Conservation (phyloP, 2,888 invertebrate species). For the Dasysyrphus albostriatus region DNA sequence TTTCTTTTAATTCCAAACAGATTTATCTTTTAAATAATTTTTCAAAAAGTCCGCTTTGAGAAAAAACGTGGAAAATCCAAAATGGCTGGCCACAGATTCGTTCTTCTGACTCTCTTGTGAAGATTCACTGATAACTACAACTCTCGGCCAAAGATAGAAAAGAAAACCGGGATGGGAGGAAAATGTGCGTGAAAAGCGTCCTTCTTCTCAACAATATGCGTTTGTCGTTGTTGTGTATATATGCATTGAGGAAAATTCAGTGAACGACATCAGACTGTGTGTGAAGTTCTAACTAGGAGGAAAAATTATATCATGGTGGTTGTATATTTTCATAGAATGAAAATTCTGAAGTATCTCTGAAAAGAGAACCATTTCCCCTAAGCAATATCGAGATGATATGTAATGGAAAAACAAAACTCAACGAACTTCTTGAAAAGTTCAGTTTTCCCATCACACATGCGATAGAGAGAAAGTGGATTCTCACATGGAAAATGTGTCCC, state of each 20-base stretch:
- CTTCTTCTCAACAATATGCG: slow-evolving; percentile 24
- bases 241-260: slow-evolving; percentile 53
- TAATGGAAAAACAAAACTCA: slow-evolving; percentile 65
- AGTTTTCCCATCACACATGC: slow-evolving; percentile 46
- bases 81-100: slow-evolving; percentile 70
- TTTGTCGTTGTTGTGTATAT: slow-evolving; percentile 38
- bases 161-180: slow-evolving; percentile 50
- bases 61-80: slow-evolving; percentile 73
- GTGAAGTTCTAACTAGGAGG: slow-evolving; percentile 46
- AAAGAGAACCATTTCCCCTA: slow-evolving; percentile 64
- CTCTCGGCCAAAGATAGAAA: slow-evolving; percentile 47
- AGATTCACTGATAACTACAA: slow-evolving; percentile 70
- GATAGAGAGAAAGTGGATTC: slow-evolving; percentile 58
- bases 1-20: neutral
- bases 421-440: slow-evolving; percentile 73
- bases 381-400: slow-evolving; percentile 11
- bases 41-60: slow-evolving; percentile 38
- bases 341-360: slow-evolving; percentile 38
- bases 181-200: slow-evolving; percentile 73
- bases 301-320: slow-evolving; percentile 68
- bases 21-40: slow-evolving; percentile 14
- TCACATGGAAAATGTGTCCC: slow-evolving; percentile 55
- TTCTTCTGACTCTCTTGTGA: slow-evolving; percentile 64
- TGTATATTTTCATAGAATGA: slow-evolving; percentile 46
- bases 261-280: slow-evolving; percentile 47